phyloP scores from a whole-genome alignment of 2,888 invertebrate genomes.

The Formica aserva region DNA sequence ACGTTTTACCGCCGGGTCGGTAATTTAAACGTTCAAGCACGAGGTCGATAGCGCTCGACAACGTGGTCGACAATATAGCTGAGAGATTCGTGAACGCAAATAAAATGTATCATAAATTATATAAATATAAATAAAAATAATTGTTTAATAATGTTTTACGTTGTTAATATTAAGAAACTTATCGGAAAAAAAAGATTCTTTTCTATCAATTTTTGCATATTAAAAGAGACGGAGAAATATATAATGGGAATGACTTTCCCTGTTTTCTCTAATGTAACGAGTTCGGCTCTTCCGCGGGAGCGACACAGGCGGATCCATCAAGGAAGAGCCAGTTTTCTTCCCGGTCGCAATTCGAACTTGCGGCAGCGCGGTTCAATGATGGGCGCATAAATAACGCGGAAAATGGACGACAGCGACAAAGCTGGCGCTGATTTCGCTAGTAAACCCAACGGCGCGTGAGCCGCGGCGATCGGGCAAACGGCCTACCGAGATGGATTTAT shows the following conservation, averaged over 20 bases:
- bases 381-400: conserved; percentile 80
- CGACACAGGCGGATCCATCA: conserved; percentile 20
- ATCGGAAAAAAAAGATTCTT: not conserved
- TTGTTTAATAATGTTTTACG: not conserved
- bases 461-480: conserved; percentile 72
- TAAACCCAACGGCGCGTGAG: conserved; percentile 74
- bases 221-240: not conserved
- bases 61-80: conserved; percentile 52
- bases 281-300: conserved; percentile 15
- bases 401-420: conserved; percentile 82
- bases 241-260: not conserved
- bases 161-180: not conserved
- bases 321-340: conserved; percentile 36
- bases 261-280: conserved; percentile 6
- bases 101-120: conserved; percentile 26
- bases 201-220: not conserved
- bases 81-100: conserved; percentile 59
- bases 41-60: conserved; percentile 60
- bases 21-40: conserved; percentile 61
- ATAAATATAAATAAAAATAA: not conserved
- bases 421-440: conserved; percentile 81
- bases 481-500: conserved; percentile 82
- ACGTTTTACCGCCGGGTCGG: conserved; percentile 66
- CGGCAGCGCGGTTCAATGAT: conserved; percentile 68
- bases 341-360: conserved; percentile 50